Evolutionary conservation across 2,888 invertebrate species (phyloP), one percentile per base, ranked within the genome.

Genomic region (Caenorhabditis sp.): DNA sequence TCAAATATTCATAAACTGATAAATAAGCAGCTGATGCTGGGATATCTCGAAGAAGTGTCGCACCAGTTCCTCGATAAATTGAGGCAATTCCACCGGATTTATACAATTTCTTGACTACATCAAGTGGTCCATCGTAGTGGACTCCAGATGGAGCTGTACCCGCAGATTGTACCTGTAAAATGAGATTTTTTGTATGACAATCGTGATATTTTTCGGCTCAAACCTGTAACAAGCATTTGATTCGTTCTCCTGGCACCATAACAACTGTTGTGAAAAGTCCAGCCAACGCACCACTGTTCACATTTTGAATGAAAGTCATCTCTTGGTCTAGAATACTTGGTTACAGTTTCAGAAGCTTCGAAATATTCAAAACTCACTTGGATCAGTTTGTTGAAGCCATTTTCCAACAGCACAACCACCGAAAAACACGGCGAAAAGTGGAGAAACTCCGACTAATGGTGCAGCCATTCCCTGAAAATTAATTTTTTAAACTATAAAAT

Each of bases 21-120:
- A 99, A 97, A 89, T 99, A 99, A 91, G 95, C 93, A 57, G 97
- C 99, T 89, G 94, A 94, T 17, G 97, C 97, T 60, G 99, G 99
- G 66, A 99, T 92, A 91, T 99, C 99, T 88, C 94, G 91, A 63
- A 94, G 89, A 76, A 95, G 89, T 49, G 95, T 95, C 38, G 94
- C 94, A 82, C 91, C 92, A 60, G 93, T 93, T 76, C 99, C 99
- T 88, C 94, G 93, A 89, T 95, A 99, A 82, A 99, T 93, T 88
- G 95, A 94, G 62, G 92, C 91, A 3, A 99, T 92, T 21, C 99
- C 99, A 64, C 97, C 97, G 89, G 95, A 77, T 63, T 83, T 87
- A 89, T 95, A 97, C 70, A 99, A 90, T 89, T 97, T 93, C 84
- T 92, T 93, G 59, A 92, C 93, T 84, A 94, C 94, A 90, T 99